Evolutionary conservation across 2,888 invertebrate species (phyloP).

Genomic region (Metellina segmentata): DNA sequence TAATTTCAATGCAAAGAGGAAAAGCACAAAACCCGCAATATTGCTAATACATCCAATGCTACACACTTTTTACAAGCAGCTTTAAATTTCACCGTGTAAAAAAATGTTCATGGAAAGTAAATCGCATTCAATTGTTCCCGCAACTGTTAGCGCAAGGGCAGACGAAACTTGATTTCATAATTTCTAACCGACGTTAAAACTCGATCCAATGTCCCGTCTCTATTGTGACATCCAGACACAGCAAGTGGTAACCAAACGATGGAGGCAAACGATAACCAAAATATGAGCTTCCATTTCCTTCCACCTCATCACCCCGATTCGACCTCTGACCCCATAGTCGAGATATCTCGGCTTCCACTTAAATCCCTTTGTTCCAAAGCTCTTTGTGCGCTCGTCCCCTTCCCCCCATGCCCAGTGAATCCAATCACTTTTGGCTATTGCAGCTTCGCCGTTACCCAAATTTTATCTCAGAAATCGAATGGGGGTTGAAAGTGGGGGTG

Average conservation of each 20-base stretch:
- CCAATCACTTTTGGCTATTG: constrained; percentile 57
- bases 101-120: background rate
- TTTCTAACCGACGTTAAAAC: background rate
- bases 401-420: background rate
- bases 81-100: background rate
- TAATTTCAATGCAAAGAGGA: too few relatives aligned
- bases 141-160: background rate
- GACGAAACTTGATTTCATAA: background rate
- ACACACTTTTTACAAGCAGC: too few relatives aligned
- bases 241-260: background rate
- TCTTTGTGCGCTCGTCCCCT: constrained; percentile 38
- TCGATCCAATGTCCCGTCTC: background rate
- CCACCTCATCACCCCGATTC: constrained; percentile 9
- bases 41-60: too few relatives aligned
- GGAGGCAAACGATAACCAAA: background rate
- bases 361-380: constrained; percentile 45
- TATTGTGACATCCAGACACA: background rate
- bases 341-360: constrained; percentile 48
- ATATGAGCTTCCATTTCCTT: constrained; percentile 2
- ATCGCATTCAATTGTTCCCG: background rate
- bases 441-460: constrained; percentile 1
- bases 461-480: constrained; percentile 32
- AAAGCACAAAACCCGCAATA: too few relatives aligned
- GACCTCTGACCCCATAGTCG: constrained; percentile 31
- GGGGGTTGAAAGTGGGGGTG: constrained; percentile 3